Conservation (phyloP, 2,888 invertebrate genomes). For the Notocelia uddmanniana region DNA sequence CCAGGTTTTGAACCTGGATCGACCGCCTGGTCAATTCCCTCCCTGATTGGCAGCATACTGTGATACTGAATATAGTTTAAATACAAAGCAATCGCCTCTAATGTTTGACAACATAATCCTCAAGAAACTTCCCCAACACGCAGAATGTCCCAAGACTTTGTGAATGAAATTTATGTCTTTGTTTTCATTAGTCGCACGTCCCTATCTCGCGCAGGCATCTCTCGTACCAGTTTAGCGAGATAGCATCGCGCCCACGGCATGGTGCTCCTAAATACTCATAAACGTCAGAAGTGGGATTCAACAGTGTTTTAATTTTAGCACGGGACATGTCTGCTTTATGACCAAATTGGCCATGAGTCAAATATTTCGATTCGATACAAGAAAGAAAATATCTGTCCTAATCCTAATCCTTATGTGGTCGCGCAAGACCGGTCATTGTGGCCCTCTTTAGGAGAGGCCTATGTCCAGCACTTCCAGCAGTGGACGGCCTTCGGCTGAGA, state of each 20-base stretch:
- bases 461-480: too few relatives aligned
- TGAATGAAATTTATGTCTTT: constrained; percentile 40
- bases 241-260: constrained; percentile 62
- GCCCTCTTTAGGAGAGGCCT: too few relatives aligned
- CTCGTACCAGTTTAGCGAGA: constrained; percentile 53
- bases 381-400: too few relatives aligned
- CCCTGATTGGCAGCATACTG: background rate
- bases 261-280: constrained; percentile 65
- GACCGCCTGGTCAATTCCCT: background rate
- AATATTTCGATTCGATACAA: too few relatives aligned
- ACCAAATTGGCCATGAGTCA: too few relatives aligned
- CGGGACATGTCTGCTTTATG: too few relatives aligned
- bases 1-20: background rate
- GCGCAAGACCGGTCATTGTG: too few relatives aligned
- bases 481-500: too few relatives aligned
- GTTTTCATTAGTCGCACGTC: constrained; percentile 32
- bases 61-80: too few relatives aligned
- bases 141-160: constrained; percentile 11
- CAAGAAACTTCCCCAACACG: background rate
- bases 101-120: background rate
- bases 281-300: constrained; percentile 60
- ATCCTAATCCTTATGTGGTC: too few relatives aligned
- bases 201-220: constrained; percentile 36
- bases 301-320: background rate
- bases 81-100: too few relatives aligned